These are phyloP conservation scores for Ianthella basta DNA, from an alignment of 37 sponge, comb jelly and placozoan species.

Conservation along the genomic window DNA sequence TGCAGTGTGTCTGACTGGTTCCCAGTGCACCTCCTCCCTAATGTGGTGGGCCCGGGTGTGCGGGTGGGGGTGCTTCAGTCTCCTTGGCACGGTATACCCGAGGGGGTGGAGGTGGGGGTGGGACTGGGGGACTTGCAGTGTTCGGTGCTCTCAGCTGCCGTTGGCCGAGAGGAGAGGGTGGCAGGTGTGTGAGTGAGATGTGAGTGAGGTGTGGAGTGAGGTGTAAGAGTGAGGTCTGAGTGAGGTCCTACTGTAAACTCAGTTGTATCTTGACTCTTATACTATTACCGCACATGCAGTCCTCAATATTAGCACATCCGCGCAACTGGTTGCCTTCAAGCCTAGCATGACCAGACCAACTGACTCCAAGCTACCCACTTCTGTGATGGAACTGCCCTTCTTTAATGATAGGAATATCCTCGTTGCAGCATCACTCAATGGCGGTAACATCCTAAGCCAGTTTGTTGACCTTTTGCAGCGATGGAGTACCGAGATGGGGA, in stretches of 20 bases:
- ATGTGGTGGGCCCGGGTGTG: constrained; percentile 41
- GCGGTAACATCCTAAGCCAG: constrained; percentile 80
- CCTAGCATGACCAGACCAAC: not conserved
- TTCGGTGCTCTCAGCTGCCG: constrained; percentile 59
- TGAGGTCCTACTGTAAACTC: too few relatives aligned
- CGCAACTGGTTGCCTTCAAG: constrained; percentile 76
- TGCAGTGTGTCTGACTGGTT: constrained; percentile 35
- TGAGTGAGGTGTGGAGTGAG: not conserved
- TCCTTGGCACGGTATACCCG: constrained; percentile 67
- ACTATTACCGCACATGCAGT: constrained; percentile 40
- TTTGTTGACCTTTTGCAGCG: constrained; percentile 69
- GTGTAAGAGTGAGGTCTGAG: too few relatives aligned
- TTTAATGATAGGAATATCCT: constrained; percentile 54
- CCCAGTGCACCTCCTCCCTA: constrained; percentile 72
- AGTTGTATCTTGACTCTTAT: not conserved
- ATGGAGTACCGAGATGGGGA: constrained; percentile 68
- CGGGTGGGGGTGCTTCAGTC: constrained; percentile 55
- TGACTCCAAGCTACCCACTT: constrained; percentile 10
- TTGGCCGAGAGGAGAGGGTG: not conserved
- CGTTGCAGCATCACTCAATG: constrained; percentile 92
- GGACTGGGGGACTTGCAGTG: constrained; percentile 95
- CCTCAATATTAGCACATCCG: constrained; percentile 89
- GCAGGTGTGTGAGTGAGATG: not conserved
- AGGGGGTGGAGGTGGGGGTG: constrained; percentile 64
- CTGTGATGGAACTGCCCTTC: constrained; percentile 76